These are phyloP conservation scores for Chamaea fasciata DNA, from an alignment of 2,113 vertebrate genomes.

Conservation along the genomic window DNA sequence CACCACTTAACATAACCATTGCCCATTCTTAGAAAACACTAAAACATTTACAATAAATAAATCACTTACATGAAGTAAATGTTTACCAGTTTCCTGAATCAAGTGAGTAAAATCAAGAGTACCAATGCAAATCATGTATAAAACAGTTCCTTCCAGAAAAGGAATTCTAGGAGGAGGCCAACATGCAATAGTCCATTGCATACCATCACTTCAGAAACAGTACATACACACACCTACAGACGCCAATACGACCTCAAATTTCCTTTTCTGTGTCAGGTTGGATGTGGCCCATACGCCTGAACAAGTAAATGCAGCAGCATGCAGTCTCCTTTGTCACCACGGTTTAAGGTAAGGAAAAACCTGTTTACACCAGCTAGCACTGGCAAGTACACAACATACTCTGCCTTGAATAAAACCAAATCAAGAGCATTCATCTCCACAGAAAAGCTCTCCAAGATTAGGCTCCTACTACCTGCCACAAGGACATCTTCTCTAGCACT, in stretches of 20 bases:
- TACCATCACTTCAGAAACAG: neutral
- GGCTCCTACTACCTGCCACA: neutral
- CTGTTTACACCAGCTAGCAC: neutral
- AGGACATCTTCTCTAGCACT: neutral
- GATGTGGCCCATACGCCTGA: neutral
- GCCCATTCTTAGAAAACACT: neutral
- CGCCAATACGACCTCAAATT: neutral
- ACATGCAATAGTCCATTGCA: neutral
- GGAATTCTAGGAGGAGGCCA: neutral
- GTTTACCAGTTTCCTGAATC: slow-evolving; percentile 30
- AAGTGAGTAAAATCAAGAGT: slow-evolving; percentile 18
- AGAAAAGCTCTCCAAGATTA: neutral
- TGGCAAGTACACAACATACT: neutral
- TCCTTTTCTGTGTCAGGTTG: neutral
- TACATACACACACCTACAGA: neutral
- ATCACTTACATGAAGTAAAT: slow-evolving; percentile 52
- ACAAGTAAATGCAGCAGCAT: neutral
- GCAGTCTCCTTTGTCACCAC: neutral
- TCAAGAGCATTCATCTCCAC: neutral
- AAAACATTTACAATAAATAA: slow-evolving; percentile 66
- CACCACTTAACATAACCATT: neutral
- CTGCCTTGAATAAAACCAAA: neutral
- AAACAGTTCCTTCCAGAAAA: neutral
- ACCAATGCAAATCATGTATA: neutral
- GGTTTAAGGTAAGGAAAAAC: neutral